Evolutionary conservation across 2,113 vertebrate genomes (phyloP).

Genomic region (Haemorhous mexicanus): DNA sequence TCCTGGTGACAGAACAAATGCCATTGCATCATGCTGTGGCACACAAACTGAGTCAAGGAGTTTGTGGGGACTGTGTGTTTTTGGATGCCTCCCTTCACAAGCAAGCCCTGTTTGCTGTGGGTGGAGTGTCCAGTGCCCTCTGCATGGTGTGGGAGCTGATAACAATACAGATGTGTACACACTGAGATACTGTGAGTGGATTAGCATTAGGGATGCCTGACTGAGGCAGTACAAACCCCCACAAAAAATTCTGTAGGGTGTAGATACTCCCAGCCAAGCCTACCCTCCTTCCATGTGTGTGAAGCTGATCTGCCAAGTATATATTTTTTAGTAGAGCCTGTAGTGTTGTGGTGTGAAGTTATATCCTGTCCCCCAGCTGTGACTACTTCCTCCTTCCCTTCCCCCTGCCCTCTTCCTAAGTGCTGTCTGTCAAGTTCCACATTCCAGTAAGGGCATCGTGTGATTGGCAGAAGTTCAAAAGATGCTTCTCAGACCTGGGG

Average conservation of each 20-base stretch:
- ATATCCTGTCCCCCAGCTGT: too few species aligned
- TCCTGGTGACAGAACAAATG: background rate
- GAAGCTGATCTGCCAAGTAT: background rate
- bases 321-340: background rate
- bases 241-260: background rate
- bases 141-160: background rate
- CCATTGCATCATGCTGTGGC: background rate
- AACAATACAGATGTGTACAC: background rate
- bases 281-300: background rate
- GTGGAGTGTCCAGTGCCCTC: background rate
- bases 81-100: background rate
- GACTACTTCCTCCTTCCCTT: too few species aligned
- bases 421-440: too few species aligned
- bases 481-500: too few species aligned
- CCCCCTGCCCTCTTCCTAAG: too few species aligned
- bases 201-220: background rate
- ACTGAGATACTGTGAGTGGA: background rate
- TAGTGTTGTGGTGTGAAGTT: too few species aligned
- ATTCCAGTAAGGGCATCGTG: too few species aligned
- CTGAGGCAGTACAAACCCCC: background rate
- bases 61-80: background rate
- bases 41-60: background rate
- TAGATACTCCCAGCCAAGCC: background rate
- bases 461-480: too few species aligned
- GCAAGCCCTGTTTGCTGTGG: background rate